Conservation (phyloP, 2,888 invertebrate species). For the Leptura quadrifasciata region DNA sequence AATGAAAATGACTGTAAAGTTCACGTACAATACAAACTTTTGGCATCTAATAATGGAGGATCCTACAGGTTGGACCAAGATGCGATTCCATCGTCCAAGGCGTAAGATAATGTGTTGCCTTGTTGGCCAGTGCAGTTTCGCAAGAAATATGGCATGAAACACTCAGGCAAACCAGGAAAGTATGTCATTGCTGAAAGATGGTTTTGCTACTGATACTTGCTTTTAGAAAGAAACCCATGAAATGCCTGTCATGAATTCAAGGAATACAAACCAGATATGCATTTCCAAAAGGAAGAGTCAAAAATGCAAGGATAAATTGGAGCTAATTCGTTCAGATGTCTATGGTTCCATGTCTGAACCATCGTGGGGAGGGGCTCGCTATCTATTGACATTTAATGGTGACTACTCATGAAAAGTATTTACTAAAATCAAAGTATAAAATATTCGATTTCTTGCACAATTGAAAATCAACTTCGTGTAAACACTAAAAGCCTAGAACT, state of each 20-base stretch:
- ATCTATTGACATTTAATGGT: slow-evolving; percentile 69
- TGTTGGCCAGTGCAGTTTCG: not conserved
- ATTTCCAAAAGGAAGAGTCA: not conserved
- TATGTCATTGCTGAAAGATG: slow-evolving; percentile 51
- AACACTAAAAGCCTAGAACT: not conserved
- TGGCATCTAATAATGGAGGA: not conserved
- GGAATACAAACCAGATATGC: slow-evolving; percentile 9
- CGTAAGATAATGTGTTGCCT: too few relatives aligned
- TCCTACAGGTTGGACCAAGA: not conserved
- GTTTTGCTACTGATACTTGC: slow-evolving; percentile 49
- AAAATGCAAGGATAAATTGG: not conserved
- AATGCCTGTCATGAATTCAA: not conserved
- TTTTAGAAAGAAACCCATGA: not conserved
- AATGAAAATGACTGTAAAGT: not conserved
- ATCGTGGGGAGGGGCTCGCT: slow-evolving; percentile 48
- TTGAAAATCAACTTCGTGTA: not conserved
- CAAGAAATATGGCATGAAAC: slow-evolving; percentile 49
- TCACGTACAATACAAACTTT: not conserved
- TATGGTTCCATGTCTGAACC: slow-evolving; percentile 45
- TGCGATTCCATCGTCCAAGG: not conserved
- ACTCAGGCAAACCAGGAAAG: slow-evolving; percentile 48
- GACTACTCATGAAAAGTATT: slow-evolving; percentile 51
- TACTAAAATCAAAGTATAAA: slow-evolving; percentile 14
- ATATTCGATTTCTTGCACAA: not conserved
- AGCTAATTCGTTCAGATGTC: slow-evolving; percentile 45